Evolutionary conservation across 1,140 invertebrate species (phyloP), one percentile per base, ranked within the genome.

Genomic region (Heliconius melpomene): DNA sequence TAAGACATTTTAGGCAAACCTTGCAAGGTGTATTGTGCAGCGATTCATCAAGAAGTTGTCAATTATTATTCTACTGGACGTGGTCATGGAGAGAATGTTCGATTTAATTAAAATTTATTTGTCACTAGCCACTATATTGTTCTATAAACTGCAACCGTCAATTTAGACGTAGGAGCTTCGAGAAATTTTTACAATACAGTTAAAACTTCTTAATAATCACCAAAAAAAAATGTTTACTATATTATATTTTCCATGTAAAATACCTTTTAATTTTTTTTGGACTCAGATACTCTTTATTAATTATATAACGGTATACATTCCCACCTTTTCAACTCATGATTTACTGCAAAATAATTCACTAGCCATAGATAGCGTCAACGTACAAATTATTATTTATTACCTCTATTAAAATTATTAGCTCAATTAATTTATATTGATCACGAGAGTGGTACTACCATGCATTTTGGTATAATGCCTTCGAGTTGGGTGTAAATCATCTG

Each of bases 71-170:
- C 87, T 90, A 88, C 87, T 87, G 78, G 84, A 81, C 86, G 79
- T 79, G 86, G 84, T 84, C 87, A 89, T 87, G 83, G 82, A 73
- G 83, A 84, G 82, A 86, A 84, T 89, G 89, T 90, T 88, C 82
- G 79, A 82, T 91, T 92, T 93, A 94, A 93, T 93, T 94, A 92
- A 87, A 93, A 94, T 94, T 93, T 93, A 93, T 92, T 89, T 86
- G 90, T 89, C 82, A 87, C 77, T 40, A 46, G 8, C 11, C 13
- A 16, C 73, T 76, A 66, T 36, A 23, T 75, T 26, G 29, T 76
- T 38, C 36, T 78, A 23, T 75, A 52, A 81, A 75, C 76, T 71
- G 46, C 77, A 79, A 79, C 26, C 23, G 1, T 32, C 29, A 29
- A 66, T 6, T 66, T 26, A n/a, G 8, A 23, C 23, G 23, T 60